Percentiles rank a stretch among this genome's conserved stretches.
phyloP scores from a whole-genome alignment of 2,113 vertebrate genomes.

The Polyodon spathula region DNA sequence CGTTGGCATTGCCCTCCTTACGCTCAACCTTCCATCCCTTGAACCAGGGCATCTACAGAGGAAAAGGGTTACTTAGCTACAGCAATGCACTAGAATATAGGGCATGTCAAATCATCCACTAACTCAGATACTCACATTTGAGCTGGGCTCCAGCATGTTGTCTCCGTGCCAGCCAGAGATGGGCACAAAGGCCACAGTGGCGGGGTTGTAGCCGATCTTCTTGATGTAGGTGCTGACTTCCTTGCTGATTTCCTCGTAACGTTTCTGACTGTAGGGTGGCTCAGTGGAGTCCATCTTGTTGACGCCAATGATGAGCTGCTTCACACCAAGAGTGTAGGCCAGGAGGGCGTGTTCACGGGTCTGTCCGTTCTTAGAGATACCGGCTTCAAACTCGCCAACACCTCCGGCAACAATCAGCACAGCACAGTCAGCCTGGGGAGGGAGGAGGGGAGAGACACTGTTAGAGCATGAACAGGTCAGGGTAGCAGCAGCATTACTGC shows the following conservation, averaged over 20 bases:
- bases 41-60: conserved; percentile 55
- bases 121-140: conserved; percentile 37
- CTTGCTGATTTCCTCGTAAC: conserved; percentile 46
- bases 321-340: conserved; percentile 64
- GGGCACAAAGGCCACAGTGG: conserved; percentile 54
- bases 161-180: conserved; percentile 68
- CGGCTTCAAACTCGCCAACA: too few relatives aligned
- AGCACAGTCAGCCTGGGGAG: conserved; percentile 60
- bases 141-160: conserved; percentile 61
- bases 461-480: background rate
- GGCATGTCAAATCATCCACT: too few relatives aligned
- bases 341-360: too few relatives aligned
- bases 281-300: conserved; percentile 53
- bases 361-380: too few relatives aligned
- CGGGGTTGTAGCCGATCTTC: conserved; percentile 51
- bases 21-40: conserved; percentile 64
- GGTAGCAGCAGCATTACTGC: too few relatives aligned
- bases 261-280: conserved; percentile 43
- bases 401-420: conserved; percentile 64
- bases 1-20: conserved; percentile 50
- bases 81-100: background rate
- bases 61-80: background rate
- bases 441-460: background rate
- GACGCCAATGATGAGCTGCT: conserved; percentile 49
- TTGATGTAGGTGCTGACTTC: conserved; percentile 51